Evolutionary conservation across 92 coral and sea anemone genomes (phyloP), one percentile per base, ranked within the genome.

Genomic region (Porites evermanni): DNA sequence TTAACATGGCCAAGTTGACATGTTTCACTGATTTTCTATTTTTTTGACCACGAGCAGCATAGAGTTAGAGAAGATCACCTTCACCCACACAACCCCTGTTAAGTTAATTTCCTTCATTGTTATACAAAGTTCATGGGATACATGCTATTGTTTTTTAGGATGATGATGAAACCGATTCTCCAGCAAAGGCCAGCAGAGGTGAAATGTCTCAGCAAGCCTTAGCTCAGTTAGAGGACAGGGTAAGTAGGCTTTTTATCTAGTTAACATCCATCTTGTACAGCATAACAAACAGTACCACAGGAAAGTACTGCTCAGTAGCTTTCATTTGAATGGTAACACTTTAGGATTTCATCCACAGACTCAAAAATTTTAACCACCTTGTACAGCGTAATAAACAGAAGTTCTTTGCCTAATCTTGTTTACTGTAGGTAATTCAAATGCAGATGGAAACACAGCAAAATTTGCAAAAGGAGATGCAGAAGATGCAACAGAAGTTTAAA

Each of bases 111-210:
- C 47, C 47, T 38, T 38, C 47, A 38, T 38, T 38, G 0, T 38
- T 38, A 38, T 38, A 38, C 47, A 38, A 38, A 4, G 47, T 38
- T 38, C 0, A 38, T 38, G 47, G 4, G 47, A 38, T 38, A 38
- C 47, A 38, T 38, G 47, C 47, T 38, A 21, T 71, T 63, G 13
- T 70, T 18, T 77, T 66, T 2, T 59, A 96, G 99, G 99, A 97
- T 83, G 99, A 93, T 67, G 99, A 97, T 87, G 99, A 97, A 61
- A 73, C 88, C 13, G 98, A 96, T 88, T 87, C 94, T 47, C 95
- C 92, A 12, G 81, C 88, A 3, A 82, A 63, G 53, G 79, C 61
- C 8, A 78, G 86, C 75, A 64, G 81, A 67, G 87, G 68, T 64
- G 84, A 84, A 64, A 72, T 81, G 72, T 70, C 81, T 2, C 67